Base-by-base conservation (phyloP, 2,113 vertebrate genomes). In the Microtus ochrogaster region DNA sequence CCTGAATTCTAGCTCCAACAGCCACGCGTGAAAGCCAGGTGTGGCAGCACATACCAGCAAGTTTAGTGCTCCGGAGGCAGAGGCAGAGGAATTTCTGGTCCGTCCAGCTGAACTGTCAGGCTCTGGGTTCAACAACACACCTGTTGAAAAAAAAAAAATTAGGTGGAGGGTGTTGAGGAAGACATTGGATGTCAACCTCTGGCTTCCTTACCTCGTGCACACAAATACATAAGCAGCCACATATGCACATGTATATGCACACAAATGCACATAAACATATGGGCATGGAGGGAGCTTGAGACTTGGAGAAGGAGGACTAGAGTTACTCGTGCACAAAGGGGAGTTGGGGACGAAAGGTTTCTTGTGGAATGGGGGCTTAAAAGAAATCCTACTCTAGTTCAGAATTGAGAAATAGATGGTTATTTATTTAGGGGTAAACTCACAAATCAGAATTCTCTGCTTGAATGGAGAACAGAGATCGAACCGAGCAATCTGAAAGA, bases 261-360 rank as follows among this genome's bases (percentile, higher is more conserved):
- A 66, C 26, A 65, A 19, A 65, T 9, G 6, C 83, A 86, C 26
- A 14, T 6, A 24, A 7, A 24, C 84, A 87, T 10, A 26, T 28
- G 85, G 81, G 88, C 63, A 30, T 41, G 19, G 24, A 58, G 68
- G 76, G 16, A 49, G 52, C 36, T 79, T 70, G 17, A n/a, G 74
- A 95, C 85, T 83, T 49, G 72, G 81, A 94, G 55, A 61, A 73
- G 77, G 65, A 13, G 77, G 65, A 13, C 30, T 49, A 72, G 92
- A 52, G 9, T 19, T 55, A 47, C 28, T 65, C n/a, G 0, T 65
- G 19, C 9, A 39, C 44, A 24, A 41, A 28, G 73, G 30, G 39
- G 21, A 70, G 21, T 19, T 33, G 13, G 44, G 11, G 17, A 21
- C 17, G 19, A 58, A 58, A 58, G 58, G 58, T 58, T 58, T 21